A percentile compares a stretch with the other conserved stretches of the same genome.
Conservation (phyloP, 2,797 vertebrate genomes). For the Bryconaethiops microstoma region DNA sequence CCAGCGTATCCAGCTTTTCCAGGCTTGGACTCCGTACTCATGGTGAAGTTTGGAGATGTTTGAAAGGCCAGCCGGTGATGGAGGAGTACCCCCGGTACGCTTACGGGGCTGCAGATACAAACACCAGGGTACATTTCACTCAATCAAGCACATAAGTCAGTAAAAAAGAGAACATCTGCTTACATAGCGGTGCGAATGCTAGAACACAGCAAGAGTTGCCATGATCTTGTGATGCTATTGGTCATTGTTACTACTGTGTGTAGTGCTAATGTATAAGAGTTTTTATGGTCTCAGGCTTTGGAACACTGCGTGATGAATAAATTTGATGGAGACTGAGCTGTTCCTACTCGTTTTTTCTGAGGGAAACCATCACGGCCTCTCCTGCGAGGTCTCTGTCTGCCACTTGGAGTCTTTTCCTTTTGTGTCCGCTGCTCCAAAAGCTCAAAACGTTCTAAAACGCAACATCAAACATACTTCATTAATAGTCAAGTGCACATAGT, state of each 20-base stretch:
- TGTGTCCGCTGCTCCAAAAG: constrained; percentile 65
- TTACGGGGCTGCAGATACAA: constrained; percentile 74
- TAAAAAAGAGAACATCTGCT: background rate
- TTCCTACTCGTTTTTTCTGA: constrained; percentile 85
- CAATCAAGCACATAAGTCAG: background rate
- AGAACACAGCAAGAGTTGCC: too few relatives aligned
- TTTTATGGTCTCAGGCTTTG: too few relatives aligned
- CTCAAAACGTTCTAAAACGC: constrained; percentile 78
- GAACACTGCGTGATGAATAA: too few relatives aligned
- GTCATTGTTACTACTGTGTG: too few relatives aligned
- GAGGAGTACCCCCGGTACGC: constrained; percentile 73
- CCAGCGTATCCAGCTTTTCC: constrained; percentile 95
- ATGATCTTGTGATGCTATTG: too few relatives aligned
- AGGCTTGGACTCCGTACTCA: constrained; percentile 92
- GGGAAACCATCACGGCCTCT: constrained; percentile 85
- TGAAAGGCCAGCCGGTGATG: constrained; percentile 18
- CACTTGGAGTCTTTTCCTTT: constrained; percentile 66
- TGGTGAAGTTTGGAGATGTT: constrained; percentile 81
- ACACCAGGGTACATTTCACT: background rate
- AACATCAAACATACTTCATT: too few relatives aligned
- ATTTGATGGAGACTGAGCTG: background rate
- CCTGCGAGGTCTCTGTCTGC: constrained; percentile 74
- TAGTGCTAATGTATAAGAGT: too few relatives aligned
- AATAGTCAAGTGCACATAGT: background rate
- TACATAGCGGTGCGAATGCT: background rate